Conservation (phyloP, 2,888 invertebrate genomes). For the Hypomecis punctinalis region DNA sequence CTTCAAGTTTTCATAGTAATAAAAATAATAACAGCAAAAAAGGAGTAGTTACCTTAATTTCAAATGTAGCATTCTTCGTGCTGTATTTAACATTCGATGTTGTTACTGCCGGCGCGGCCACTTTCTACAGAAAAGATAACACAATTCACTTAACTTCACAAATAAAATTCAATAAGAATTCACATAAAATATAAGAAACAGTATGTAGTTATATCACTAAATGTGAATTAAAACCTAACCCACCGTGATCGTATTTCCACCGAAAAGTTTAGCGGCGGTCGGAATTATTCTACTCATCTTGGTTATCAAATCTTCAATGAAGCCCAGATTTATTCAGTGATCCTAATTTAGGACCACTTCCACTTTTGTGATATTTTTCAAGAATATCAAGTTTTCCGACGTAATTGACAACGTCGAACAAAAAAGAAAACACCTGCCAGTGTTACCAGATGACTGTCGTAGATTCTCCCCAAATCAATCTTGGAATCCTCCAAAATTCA, state of each 20-base stretch:
- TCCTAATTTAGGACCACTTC: slow-evolving; percentile 59
- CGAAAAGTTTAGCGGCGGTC: slow-evolving; percentile 67
- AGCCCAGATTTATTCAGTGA: slow-evolving; percentile 71
- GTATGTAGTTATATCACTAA: slow-evolving; percentile 11
- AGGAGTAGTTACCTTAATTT: slow-evolving; percentile 78
- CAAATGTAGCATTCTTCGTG: slow-evolving; percentile 85
- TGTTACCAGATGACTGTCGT: too few species aligned
- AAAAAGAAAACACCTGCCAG: slow-evolving; percentile 2
- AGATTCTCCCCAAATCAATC: too few species aligned
- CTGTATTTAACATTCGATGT: slow-evolving; percentile 83
- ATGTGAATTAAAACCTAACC: slow-evolving; percentile 42
- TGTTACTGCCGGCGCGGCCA: slow-evolving; percentile 61
- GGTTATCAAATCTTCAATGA: slow-evolving; percentile 59
- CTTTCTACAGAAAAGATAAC: slow-evolving; percentile 66
- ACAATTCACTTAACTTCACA: slow-evolving; percentile 18
- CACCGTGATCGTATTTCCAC: slow-evolving; percentile 67
- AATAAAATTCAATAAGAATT: not conserved
- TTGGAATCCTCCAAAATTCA: too few species aligned
- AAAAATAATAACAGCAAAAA: not conserved
- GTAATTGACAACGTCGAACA: not conserved
- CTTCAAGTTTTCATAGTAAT: not conserved
- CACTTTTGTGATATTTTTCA: slow-evolving; percentile 21
- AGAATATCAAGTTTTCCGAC: not conserved
- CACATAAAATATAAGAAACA: slow-evolving; percentile 16
- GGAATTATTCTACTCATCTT: slow-evolving; percentile 78